Conservation (phyloP, 2,888 invertebrate species). For the Drosophila robusta region DNA sequence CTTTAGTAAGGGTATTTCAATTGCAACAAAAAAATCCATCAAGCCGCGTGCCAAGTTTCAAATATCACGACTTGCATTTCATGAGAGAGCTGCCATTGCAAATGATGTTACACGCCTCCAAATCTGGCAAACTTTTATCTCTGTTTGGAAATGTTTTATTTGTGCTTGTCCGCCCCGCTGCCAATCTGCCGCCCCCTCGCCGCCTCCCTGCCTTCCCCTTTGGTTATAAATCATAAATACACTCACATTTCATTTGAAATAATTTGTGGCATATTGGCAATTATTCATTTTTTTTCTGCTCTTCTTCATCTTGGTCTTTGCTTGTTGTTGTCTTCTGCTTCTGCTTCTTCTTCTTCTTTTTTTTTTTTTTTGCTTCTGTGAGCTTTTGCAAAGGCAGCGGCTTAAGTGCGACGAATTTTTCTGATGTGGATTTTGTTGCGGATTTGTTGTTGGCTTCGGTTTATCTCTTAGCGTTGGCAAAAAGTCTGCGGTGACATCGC, state of each 20-base stretch:
- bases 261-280: slow-evolving; percentile 82
- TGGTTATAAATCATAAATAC: slow-evolving; percentile 78
- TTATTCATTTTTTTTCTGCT: slow-evolving; percentile 69
- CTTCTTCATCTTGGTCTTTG: neutral
- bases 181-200: no score
- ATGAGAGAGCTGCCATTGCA: slow-evolving; percentile 42
- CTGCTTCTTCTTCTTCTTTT: neutral
- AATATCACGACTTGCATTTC: slow-evolving; percentile 72
- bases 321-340: slow-evolving; percentile 7
- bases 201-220: neutral
- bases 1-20: neutral
- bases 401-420: slow-evolving; percentile 75
- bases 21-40: slow-evolving; percentile 50
- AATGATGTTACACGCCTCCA: slow-evolving; percentile 68
- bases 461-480: slow-evolving; percentile 58
- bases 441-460: slow-evolving; percentile 75
- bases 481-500: slow-evolving; percentile 67
- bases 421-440: slow-evolving; percentile 75
- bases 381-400: slow-evolving; percentile 50
- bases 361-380: slow-evolving; percentile 17
- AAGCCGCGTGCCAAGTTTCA: slow-evolving; percentile 75
- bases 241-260: slow-evolving; percentile 82
- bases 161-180: slow-evolving; percentile 4
- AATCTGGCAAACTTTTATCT: slow-evolving; percentile 77
- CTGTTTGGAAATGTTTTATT: slow-evolving; percentile 51